Evolutionary conservation across 2,888 invertebrate genomes (phyloP).

Genomic region (Lapara coniferarum): DNA sequence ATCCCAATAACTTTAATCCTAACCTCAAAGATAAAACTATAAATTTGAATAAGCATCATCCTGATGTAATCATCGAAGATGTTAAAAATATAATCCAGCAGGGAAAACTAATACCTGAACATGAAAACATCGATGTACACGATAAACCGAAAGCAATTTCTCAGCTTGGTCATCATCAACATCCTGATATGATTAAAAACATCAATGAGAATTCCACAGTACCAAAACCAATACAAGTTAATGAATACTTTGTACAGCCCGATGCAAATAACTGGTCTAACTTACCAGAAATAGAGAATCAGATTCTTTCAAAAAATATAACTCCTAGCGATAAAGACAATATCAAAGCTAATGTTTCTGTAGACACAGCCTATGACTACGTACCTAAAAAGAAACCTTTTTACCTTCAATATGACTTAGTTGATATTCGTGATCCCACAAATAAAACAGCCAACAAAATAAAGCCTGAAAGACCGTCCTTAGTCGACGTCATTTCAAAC

Average conservation of each 20-base stretch:
- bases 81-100: not conserved
- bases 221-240: not conserved
- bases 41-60: constrained; percentile 2
- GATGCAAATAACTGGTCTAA: not conserved
- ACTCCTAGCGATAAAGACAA: not conserved
- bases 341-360: not conserved
- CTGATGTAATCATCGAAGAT: not conserved
- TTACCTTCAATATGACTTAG: not conserved
- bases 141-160: not conserved
- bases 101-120: not conserved
- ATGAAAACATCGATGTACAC: not conserved
- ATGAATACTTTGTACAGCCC: not conserved
- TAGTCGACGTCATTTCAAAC: not conserved
- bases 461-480: not conserved
- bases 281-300: not conserved
- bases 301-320: not conserved
- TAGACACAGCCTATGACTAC: not conserved
- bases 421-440: not conserved
- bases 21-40: not conserved
- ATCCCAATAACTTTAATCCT: not conserved
- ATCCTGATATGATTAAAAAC: not conserved
- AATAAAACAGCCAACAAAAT: not conserved
- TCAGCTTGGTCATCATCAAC: not conserved
- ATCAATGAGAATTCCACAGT: not conserved
- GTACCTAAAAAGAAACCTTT: not conserved